Conservation (phyloP, 2,113 vertebrate species). For the Prunella himalayana region DNA sequence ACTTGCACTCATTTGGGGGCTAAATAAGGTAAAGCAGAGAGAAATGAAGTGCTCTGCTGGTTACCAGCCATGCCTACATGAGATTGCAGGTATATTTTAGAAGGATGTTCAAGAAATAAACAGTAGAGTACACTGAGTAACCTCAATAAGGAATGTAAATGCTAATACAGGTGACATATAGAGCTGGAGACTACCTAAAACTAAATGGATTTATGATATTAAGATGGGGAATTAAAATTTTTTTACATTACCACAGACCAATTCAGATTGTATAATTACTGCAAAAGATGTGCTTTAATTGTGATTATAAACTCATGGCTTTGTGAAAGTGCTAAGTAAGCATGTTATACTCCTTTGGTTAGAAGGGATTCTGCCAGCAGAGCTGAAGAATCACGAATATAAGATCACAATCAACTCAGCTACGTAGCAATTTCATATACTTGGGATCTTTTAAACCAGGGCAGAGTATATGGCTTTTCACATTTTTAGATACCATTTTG, state of each 20-base stretch:
- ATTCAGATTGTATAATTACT: slow-evolving; percentile 45
- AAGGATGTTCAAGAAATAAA: slow-evolving; percentile 40
- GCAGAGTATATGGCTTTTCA: slow-evolving; percentile 18
- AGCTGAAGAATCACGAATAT: slow-evolving; percentile 51
- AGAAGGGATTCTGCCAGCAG: slow-evolving; percentile 10
- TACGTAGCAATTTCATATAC: slow-evolving; percentile 40
- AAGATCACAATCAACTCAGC: slow-evolving; percentile 32
- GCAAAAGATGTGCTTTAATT: slow-evolving; percentile 43
- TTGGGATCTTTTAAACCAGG: slow-evolving; percentile 33
- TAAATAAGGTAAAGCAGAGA: slow-evolving; percentile 68
- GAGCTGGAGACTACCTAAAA: slow-evolving; percentile 73
- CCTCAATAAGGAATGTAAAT: slow-evolving; percentile 66
- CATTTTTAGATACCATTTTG: neutral
- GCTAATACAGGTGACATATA: slow-evolving; percentile 71
- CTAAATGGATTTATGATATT: slow-evolving; percentile 75
- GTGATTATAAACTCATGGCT: slow-evolving; percentile 12
- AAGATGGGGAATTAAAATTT: slow-evolving; percentile 68
- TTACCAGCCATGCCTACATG: slow-evolving; percentile 29
- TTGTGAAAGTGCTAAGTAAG: slow-evolving; percentile 47
- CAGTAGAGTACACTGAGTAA: slow-evolving; percentile 70
- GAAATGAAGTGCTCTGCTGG: slow-evolving; percentile 59
- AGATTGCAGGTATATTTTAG: slow-evolving; percentile 65
- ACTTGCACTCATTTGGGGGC: slow-evolving; percentile 18
- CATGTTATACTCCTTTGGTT: neutral
- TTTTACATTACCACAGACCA: slow-evolving; percentile 60